Conservation (phyloP, 2,113 vertebrate genomes). For the Thomomys bottae region DNA sequence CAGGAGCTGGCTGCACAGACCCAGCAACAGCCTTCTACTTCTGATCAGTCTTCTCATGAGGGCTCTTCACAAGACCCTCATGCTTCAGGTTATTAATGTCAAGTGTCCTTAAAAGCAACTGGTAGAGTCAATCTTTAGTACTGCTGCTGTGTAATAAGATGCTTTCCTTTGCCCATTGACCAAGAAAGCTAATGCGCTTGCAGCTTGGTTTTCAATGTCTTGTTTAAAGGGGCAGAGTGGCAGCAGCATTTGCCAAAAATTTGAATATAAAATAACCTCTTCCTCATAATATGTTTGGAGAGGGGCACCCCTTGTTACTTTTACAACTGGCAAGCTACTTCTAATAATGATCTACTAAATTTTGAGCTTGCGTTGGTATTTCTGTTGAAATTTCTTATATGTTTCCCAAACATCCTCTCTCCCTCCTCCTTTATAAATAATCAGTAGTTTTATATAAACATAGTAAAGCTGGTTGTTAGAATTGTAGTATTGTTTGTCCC, state of each 20-base stretch:
- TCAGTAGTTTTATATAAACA: neutral
- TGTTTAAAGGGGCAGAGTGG: slow-evolving; percentile 50
- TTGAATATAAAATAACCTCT: neutral
- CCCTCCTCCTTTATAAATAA: slow-evolving; percentile 15
- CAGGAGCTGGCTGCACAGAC: slow-evolving; percentile 87
- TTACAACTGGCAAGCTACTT: slow-evolving; percentile 28
- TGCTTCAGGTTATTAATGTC: slow-evolving; percentile 89
- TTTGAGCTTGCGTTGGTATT: slow-evolving; percentile 29
- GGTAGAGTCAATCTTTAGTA: slow-evolving; percentile 76
- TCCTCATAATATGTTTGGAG: slow-evolving; percentile 3
- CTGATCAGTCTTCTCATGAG: slow-evolving; percentile 85
- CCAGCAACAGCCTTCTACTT: slow-evolving; percentile 84
- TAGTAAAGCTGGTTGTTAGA: slow-evolving; percentile 8
- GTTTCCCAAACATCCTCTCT: neutral
- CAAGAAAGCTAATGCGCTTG: slow-evolving; percentile 72
- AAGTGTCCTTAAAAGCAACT: slow-evolving; percentile 83
- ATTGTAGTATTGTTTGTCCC: neutral
- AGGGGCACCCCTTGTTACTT: neutral
- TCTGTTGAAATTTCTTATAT: neutral
- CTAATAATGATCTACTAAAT: neutral
- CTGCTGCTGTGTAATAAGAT: slow-evolving; percentile 81
- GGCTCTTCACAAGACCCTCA: slow-evolving; percentile 86
- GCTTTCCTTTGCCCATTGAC: slow-evolving; percentile 72
- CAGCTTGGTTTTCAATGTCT: slow-evolving; percentile 75
- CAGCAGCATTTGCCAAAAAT: neutral